Evolutionary conservation across 2,888 invertebrate genomes (phyloP), one percentile per base, ranked within the genome.

Genomic region (Aquatica leii): DNA sequence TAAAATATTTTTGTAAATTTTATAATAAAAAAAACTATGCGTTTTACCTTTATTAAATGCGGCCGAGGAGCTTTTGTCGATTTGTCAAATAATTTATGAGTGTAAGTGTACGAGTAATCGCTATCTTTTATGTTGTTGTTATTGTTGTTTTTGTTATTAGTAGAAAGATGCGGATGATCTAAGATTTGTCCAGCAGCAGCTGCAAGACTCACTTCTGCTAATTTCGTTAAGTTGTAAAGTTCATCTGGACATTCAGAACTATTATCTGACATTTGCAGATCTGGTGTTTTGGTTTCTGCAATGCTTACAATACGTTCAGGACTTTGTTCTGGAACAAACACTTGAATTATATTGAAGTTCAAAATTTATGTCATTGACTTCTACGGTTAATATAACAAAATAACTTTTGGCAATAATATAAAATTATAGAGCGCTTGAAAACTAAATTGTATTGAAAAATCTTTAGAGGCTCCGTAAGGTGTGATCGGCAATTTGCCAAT

Each of bases 211-310:
- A 91, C 90, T 80, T 91, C 90, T 6, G 91, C 91, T 71, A 92
- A 80, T 79, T 91, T 90, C 41, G 90, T 90, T 56, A 91, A 82
- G 77, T 91, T 91, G 82, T 90, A 91, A 15, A 91, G 84, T 73
- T 90, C 90, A 73, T 90, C 90, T 0, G 86, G 85, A 64, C 81
- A 80, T 69, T 81, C 81, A 3, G 77, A 77, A 62, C 79, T 80
- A 69, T 73, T 80, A 24, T 79, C 78, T 20, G 78, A 79, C 65
- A 70, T 70, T 64, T 67, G 59, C 41, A 70, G 24, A 9, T 62
- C 65, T 8, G 67, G 65, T 37, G 74, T 74, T n/a, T 65, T 63
- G 48, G 70, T 65, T 69, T 82, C 82, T 1, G 80, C 80, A n/a
- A 79, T 70, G 67, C 81, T 79, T 17, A 82, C 81, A n/a, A 76